Percentiles rank a stretch among this genome's conserved stretches.
Evolutionary conservation across 37 sponge, comb jelly and placozoan species (phyloP).

Genomic region (Tethya wilhelma): DNA sequence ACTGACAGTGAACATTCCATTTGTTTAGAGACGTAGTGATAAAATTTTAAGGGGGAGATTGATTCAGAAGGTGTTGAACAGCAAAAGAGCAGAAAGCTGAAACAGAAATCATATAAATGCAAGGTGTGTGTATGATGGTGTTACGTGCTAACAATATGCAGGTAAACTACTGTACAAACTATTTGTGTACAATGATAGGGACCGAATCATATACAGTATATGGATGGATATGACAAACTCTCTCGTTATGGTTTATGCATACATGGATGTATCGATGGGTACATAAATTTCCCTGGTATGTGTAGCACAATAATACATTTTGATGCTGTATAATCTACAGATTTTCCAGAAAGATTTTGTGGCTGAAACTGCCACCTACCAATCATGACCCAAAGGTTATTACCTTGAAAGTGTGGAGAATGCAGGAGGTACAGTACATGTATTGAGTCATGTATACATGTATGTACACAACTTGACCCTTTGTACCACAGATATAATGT

Average conservation of each 20-base stretch:
- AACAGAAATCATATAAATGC: too few relatives aligned
- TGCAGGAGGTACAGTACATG: neutral
- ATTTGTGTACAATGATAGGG: neutral
- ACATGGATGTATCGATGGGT: conserved; percentile 42
- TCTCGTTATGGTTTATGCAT: conserved; percentile 2
- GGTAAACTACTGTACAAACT: too few relatives aligned
- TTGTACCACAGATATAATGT: neutral
- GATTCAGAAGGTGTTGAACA: too few relatives aligned
- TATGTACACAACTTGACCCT: neutral
- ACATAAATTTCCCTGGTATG: neutral
- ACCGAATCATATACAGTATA: conserved; percentile 5
- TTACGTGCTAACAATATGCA: too few relatives aligned
- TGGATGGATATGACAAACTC: conserved; percentile 31
- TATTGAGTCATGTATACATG: neutral
- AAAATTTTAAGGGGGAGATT: too few relatives aligned
- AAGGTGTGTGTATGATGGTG: too few relatives aligned
- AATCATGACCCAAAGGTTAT: neutral
- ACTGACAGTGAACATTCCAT: too few relatives aligned
- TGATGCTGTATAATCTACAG: neutral
- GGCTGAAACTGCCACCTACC: neutral
- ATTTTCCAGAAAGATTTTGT: neutral
- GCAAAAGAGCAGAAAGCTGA: too few relatives aligned
- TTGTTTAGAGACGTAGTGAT: too few relatives aligned
- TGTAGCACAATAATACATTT: neutral
- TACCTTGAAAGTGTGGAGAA: neutral